Percentiles rank a stretch among this genome's conserved stretches.
phyloP scores from a whole-genome alignment of 1,140 invertebrate genomes.

The Carcinoscorpius rotundicauda region DNA sequence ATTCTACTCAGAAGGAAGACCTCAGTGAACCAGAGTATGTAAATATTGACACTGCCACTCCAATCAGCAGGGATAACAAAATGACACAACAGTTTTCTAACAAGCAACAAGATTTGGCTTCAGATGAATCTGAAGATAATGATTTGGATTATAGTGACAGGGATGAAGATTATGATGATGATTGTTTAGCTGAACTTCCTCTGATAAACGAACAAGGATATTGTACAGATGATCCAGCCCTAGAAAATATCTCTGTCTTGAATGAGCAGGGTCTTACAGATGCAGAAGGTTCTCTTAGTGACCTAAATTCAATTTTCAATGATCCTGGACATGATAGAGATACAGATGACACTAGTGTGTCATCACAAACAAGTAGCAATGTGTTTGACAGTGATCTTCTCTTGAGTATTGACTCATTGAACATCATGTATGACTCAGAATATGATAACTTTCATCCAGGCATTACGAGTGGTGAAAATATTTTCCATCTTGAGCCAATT shows the following conservation, averaged over 20 bases:
- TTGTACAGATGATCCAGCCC: slow-evolving; percentile 59
- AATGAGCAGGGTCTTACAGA: slow-evolving; percentile 75
- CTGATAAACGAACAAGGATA: slow-evolving; percentile 63
- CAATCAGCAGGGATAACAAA: no score
- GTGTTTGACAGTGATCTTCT: slow-evolving; percentile 59
- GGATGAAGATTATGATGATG: slow-evolving; percentile 14
- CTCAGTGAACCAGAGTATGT: no score
- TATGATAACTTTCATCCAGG: slow-evolving; percentile 49
- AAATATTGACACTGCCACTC: no score
- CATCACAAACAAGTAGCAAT: slow-evolving; percentile 59
- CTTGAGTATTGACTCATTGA: slow-evolving; percentile 59
- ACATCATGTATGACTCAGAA: slow-evolving; percentile 70
- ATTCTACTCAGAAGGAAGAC: no score
- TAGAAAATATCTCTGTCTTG: slow-evolving; percentile 67
- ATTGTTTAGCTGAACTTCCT: slow-evolving; percentile 38
- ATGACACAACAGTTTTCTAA: no score
- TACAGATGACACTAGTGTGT: slow-evolving; percentile 53
- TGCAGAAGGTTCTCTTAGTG: slow-evolving; percentile 67
- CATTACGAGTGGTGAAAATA: slow-evolving; percentile 33
- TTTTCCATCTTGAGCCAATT: slow-evolving; percentile 32
- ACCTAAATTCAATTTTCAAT: slow-evolving; percentile 70
- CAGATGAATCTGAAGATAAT: slow-evolving; percentile 3
- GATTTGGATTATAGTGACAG: slow-evolving; percentile 8
- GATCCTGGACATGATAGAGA: slow-evolving; percentile 37
- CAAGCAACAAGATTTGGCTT: background rate